Evolutionary conservation across 1,140 invertebrate species (phyloP), one percentile per base, ranked within the genome.

Genomic region (Oryctes rhinoceros): DNA sequence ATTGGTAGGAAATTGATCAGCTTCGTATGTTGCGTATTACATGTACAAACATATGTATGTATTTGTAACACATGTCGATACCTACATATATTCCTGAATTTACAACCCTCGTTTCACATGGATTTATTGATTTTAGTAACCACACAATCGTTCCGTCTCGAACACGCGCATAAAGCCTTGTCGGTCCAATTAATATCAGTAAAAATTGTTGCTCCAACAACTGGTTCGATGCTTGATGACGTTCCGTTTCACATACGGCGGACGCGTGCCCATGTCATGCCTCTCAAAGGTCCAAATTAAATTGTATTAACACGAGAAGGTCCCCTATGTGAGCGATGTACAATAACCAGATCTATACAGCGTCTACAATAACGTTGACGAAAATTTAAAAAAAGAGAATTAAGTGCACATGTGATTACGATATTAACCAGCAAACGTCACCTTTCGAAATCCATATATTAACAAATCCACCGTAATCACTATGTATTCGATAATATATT

Each of bases 101-200:
- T 59, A 59, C 53, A 59, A 6, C 53, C 53, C 53, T 59, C 53
- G 53, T 59, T 59, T 59, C 53, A 59, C 53, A 59, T 59, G 53
- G 53, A 59, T 59, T 59, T 59, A 59, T 59, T 59, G 53, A 59
- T 59, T 59, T 59, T 18, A 59, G 53, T 59, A 59, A n/a, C 15
- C 53, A 6, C 4, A 59, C 53, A 59, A 59, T 59, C 53, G 53
- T 59, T 18, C 49, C 18, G 10, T 18, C 15, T 3, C 39, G 39
- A 44, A 44, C 39, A 18, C 13, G 53, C 53, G 18, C 53, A 15
- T 59, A 15, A 59, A 59, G 53, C 53, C 53, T 59, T 59, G 53
- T n/a, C 2, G 18, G n/a, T 59, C 15, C 53, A 59, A 59, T 59
- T 59, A 59, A 59, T 6, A 18, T 18, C 53, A 18, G n/a, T 18